A percentile compares a stretch with the other conserved stretches of the same genome.
phyloP scores from a whole-genome alignment of 2,888 invertebrate genomes.

The Rhopalosiphum nymphaeae region DNA sequence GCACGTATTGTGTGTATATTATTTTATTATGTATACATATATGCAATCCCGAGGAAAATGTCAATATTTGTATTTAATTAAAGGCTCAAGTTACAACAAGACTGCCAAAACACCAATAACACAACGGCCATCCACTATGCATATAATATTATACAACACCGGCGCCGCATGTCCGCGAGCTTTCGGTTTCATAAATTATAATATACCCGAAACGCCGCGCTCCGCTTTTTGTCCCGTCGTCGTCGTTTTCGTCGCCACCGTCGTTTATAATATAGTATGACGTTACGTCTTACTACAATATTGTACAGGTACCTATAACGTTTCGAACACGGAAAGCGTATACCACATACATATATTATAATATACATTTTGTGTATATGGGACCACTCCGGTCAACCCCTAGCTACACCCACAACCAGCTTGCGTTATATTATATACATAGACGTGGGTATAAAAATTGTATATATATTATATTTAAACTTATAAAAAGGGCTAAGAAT shows the following conservation, averaged over 20 bases:
- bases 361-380: not conserved
- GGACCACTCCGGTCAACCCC: not conserved
- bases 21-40: not conserved
- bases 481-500: not conserved
- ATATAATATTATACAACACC: not conserved
- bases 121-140: not conserved
- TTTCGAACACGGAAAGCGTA: not conserved
- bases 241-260: conserved; percentile 2
- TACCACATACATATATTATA: not conserved
- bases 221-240: conserved; percentile 15
- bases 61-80: conserved; percentile 54
- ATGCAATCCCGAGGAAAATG: conserved; percentile 27
- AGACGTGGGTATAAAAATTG: not conserved
- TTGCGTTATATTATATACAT: not conserved
- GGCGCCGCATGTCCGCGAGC: conserved; percentile 1
- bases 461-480: not conserved
- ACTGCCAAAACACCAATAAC: conserved; percentile 42
- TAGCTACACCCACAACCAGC: not conserved
- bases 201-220: not conserved
- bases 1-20: not conserved
- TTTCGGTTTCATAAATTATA: conserved; percentile 37
- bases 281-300: conserved; percentile 37
- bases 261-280: conserved; percentile 26
- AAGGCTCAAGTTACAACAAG: conserved; percentile 25
- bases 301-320: not conserved